Conservation (phyloP, 1,140 invertebrate species). For the Papilio polyxenes region DNA sequence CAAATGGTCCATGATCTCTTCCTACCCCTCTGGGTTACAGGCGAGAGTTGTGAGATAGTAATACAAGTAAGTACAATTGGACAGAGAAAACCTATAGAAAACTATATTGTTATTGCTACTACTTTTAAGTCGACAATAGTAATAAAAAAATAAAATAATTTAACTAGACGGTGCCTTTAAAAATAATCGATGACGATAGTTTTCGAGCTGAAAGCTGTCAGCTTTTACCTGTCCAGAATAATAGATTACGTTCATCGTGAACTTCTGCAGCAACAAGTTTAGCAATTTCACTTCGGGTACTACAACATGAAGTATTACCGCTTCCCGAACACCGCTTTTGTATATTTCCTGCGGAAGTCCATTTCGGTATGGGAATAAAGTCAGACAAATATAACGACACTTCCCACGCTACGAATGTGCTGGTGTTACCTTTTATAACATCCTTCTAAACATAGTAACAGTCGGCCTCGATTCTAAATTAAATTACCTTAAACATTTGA, state of each 20-base stretch:
- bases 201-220: neutral
- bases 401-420: neutral
- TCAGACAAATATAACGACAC: neutral
- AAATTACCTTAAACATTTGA: neutral
- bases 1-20: no score
- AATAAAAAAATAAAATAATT: neutral
- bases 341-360: neutral
- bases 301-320: conserved; percentile 8
- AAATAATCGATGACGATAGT: neutral
- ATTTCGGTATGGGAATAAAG: neutral
- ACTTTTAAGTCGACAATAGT: no score
- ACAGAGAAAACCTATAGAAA: no score
- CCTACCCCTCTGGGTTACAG: no score
- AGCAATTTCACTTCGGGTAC: conserved; percentile 16
- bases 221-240: conserved; percentile 9
- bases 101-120: no score
- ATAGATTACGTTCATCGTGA: conserved; percentile 9
- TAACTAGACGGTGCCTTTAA: neutral
- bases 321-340: neutral
- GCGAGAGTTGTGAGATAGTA: no score
- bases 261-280: conserved; percentile 27
- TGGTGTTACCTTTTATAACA: neutral
- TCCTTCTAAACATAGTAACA: neutral
- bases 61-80: no score
- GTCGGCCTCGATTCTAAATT: neutral